Evolutionary conservation across 2,113 vertebrate species (phyloP), one percentile per base, ranked within the genome.

Genomic region (Dryoscopus gambensis): DNA sequence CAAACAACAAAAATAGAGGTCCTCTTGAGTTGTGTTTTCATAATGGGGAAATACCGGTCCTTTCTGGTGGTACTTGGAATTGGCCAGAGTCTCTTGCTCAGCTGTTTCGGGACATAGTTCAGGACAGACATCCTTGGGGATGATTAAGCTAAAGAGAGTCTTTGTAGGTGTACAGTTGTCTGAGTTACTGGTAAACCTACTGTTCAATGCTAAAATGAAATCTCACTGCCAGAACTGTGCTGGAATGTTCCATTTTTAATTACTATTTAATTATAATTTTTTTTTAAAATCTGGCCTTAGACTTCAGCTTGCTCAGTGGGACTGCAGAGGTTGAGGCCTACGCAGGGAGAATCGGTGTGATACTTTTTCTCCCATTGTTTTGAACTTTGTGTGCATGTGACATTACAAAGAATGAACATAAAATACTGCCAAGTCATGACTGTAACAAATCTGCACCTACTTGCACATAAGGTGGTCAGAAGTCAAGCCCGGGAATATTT

Each of bases 361-460:
- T 56, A 22, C 19, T 67, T 89, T 57, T 53, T 2, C 15, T 22
- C 21, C 33, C 8, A 5, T 13, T 53, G 55, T 89, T 94, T 92
- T 90, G 70, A 88, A 50, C 55, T 84, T 63, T 12, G 33, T 59
- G 27, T 80, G 31, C 71, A 67, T 59, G 24, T 96, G 70, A 67
- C 33, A 25, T 62, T 91, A 47, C 53, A 87, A 82, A 91, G 75
- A 84, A 59, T 28, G 39, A 92, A 31, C 30, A n/a, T 21, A 46
- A 87, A 87, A 94, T 81, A 42, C 52, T 94, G 88, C 87, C 90
- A 88, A 94, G 76, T 70, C 82, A 60, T 15, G 56, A 70, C 64
- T 81, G 68, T 71, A 44, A 70, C 64, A 68, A 70, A 70, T 94
- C 88, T 96, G 56, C 68, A 90, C 85, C 90, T 74, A 37, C 68